phyloP scores from a whole-genome alignment of 2,888 invertebrate genomes.

The Netelia fuscicornis region DNA sequence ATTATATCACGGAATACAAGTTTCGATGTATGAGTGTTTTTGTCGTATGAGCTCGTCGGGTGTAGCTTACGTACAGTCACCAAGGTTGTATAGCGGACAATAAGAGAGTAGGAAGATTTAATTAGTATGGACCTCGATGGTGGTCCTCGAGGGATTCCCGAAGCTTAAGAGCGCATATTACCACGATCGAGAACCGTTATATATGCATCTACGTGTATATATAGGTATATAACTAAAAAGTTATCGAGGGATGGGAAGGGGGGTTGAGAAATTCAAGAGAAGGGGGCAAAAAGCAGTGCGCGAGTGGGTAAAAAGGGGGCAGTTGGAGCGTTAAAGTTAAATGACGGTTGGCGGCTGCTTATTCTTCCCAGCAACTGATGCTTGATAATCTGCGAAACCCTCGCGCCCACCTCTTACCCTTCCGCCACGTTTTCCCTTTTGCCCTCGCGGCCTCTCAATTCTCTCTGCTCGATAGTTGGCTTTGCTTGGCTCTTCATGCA shows the following conservation, averaged over 20 bases:
- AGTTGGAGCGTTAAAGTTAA: constrained; percentile 85
- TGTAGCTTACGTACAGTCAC: constrained; percentile 58
- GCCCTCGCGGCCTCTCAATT: constrained; percentile 77
- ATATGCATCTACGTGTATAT: constrained; percentile 1
- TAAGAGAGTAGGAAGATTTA: constrained; percentile 79
- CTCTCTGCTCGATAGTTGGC: constrained; percentile 81
- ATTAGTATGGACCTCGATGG: constrained; percentile 82
- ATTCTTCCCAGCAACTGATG: constrained; percentile 85
- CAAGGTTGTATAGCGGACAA: constrained; percentile 22
- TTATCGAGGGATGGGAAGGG: constrained; percentile 2
- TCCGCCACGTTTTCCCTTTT: constrained; percentile 31
- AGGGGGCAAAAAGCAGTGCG: constrained; percentile 40
- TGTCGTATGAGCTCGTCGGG: not conserved
- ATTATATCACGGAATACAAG: not conserved
- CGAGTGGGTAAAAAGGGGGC: constrained; percentile 70
- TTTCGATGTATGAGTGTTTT: not conserved
- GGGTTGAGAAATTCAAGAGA: constrained; percentile 28
- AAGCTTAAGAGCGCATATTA: constrained; percentile 48
- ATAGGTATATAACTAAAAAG: not conserved
- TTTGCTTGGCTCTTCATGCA: constrained; percentile 37
- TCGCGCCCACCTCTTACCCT: constrained; percentile 47
- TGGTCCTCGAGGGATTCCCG: constrained; percentile 74
- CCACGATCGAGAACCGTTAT: constrained; percentile 8
- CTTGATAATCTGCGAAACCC: constrained; percentile 84
- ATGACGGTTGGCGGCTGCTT: constrained; percentile 85